Percentiles rank a stretch among this genome's conserved stretches.
phyloP scores from a whole-genome alignment of 2,113 vertebrate genomes.

The Buteo buteo region DNA sequence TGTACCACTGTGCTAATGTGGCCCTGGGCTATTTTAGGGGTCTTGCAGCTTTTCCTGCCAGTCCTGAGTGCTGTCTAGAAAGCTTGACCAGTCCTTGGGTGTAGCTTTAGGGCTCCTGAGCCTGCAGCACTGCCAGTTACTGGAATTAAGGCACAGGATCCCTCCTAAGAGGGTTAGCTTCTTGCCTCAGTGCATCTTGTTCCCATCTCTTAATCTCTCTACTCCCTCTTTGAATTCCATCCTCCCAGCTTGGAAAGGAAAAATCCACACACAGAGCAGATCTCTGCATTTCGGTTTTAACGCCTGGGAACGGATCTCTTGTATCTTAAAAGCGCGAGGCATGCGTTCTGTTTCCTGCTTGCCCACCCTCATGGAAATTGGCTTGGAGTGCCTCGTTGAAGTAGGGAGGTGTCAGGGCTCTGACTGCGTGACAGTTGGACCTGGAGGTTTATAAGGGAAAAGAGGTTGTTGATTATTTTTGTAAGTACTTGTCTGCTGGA shows the following conservation, averaged over 20 bases:
- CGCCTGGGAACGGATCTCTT: neutral
- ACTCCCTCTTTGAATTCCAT: neutral
- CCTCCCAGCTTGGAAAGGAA: neutral
- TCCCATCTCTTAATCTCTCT: neutral
- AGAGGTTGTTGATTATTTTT: neutral
- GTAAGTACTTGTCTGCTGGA: neutral
- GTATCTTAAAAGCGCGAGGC: neutral
- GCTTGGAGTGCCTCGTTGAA: neutral
- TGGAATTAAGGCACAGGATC: neutral
- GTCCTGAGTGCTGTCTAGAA: too few relatives aligned
- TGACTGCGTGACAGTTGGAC: too few relatives aligned
- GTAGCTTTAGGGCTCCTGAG: neutral
- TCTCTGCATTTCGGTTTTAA: neutral
- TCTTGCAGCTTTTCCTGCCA: neutral
- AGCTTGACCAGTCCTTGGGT: too few relatives aligned
- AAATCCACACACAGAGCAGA: too few relatives aligned
- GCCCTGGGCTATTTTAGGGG: too few relatives aligned
- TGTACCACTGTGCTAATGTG: neutral
- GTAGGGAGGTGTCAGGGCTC: neutral
- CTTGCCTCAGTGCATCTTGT: neutral
- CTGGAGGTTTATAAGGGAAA: neutral
- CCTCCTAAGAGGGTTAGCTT: neutral
- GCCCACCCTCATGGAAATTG: neutral
- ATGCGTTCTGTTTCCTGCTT: neutral
- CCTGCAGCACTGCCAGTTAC: neutral